phyloP scores from a whole-genome alignment of 2,797 vertebrate genomes.

The Pangasius mekongensis region DNA sequence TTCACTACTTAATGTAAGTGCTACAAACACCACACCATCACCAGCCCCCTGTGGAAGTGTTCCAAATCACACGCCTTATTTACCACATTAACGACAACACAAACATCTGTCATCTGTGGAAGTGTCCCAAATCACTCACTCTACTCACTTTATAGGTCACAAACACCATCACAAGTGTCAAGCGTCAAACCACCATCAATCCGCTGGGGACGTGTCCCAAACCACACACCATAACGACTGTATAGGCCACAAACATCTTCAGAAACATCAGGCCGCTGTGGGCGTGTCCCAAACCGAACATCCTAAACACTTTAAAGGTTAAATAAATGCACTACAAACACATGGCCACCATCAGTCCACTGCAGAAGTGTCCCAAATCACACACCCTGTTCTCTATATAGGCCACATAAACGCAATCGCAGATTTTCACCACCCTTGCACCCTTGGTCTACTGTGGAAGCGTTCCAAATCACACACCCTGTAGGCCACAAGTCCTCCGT shows the following conservation, averaged over 20 bases:
- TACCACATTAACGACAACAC: not conserved
- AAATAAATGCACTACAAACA: not conserved
- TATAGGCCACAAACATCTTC: not conserved
- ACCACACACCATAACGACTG: not conserved
- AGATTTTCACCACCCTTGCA: not conserved
- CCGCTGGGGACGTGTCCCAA: not conserved
- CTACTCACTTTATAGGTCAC: not conserved
- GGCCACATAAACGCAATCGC: not conserved
- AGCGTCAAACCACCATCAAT: not conserved
- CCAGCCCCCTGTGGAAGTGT: not conserved
- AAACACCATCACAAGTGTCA: not conserved
- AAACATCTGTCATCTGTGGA: not conserved
- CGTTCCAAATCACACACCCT: slow-evolving; percentile 4
- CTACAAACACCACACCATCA: not conserved
- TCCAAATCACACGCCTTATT: not conserved
- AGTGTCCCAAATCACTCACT: not conserved
- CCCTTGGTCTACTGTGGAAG: not conserved
- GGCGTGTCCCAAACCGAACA: not conserved
- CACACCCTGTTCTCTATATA: not conserved
- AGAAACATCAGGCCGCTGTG: not conserved
- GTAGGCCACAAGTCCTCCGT: not conserved
- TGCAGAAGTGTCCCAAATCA: not conserved
- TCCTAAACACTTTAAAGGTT: not conserved
- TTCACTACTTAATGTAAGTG: not conserved
- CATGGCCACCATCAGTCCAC: no score